Evolutionary conservation across 2,113 vertebrate genomes (phyloP), one percentile per base, ranked within the genome.

Genomic region (Atractosteus spatula): DNA sequence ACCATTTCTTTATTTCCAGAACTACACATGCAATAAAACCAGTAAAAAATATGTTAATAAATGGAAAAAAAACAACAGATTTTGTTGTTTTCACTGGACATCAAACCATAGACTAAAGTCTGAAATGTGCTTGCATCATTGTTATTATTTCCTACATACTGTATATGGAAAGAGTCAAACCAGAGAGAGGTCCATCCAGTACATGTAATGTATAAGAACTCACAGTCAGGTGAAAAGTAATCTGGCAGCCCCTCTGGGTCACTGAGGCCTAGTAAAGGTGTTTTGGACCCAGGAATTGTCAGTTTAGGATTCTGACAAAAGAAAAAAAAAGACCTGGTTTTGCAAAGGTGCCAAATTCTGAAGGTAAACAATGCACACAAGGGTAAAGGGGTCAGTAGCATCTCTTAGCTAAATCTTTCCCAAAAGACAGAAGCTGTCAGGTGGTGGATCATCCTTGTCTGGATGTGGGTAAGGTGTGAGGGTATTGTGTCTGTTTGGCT

Each of bases 71-170:
- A 44, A 0, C n/a, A 16, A 47, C 17, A 11, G 45, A 56, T 3
- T 61, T 55, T 76, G 71, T 59, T 68, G 41, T 29, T 17, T n/a
- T 56, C 61, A 59, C 41, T 57, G 16, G 54, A 61, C n/a, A 59
- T 12, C 29, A 29, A 29, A 29, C 29, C 29, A 29, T 29, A 29
- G 29, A 29, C 29, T 29, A 29, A 29, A 29, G 10, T 7, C 42
- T 63, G 44, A 17, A 59, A 59, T 14, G 13, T 16, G 17, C 17
- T 90, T 87, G 76, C 84, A 82, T 86, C 79, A 78, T 83, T 90
- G 89, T 92, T 85, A 84, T 88, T 89, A 89, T 90, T 87, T 91
- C 78, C 79, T 90, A 75, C 79, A 80, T 87, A 81, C 29, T 29
- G 86, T 89, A 87, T 80, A 77, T 75, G 90, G 87, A 87, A 85